Conservation (phyloP, 2,113 vertebrate genomes). For the Upupa epops region DNA sequence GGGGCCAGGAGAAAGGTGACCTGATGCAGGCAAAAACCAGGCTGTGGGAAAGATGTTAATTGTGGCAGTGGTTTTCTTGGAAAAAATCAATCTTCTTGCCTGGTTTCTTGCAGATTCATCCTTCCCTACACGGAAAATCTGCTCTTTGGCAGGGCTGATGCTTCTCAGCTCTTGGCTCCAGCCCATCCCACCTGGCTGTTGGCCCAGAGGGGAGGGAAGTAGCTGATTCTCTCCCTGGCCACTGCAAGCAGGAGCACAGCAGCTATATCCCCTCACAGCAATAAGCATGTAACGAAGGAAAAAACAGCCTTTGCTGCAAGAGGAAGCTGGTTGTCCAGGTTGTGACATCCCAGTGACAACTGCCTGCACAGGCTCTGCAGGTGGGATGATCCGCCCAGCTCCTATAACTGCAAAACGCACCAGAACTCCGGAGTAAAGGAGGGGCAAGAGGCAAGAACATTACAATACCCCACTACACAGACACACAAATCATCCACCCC, state of each 20-base stretch:
- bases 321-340: neutral
- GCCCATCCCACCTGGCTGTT: neutral
- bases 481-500: neutral
- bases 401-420: neutral
- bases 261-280: neutral
- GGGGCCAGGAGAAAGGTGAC: neutral
- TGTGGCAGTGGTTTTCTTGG: neutral
- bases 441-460: neutral
- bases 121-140: neutral
- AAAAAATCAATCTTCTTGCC: neutral
- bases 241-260: neutral
- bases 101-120: neutral
- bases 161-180: neutral
- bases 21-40: neutral
- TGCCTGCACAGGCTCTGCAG: neutral
- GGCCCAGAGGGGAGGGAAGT: neutral
- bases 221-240: neutral
- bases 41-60: neutral
- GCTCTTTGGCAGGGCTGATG: neutral
- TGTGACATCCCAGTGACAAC: neutral
- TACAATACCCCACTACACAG: rapidly evolving
- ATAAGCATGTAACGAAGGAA: neutral
- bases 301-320: neutral
- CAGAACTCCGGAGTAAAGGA: neutral
- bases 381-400: neutral